Conservation (phyloP, 2,113 vertebrate genomes). For the Coturnix japonica region DNA sequence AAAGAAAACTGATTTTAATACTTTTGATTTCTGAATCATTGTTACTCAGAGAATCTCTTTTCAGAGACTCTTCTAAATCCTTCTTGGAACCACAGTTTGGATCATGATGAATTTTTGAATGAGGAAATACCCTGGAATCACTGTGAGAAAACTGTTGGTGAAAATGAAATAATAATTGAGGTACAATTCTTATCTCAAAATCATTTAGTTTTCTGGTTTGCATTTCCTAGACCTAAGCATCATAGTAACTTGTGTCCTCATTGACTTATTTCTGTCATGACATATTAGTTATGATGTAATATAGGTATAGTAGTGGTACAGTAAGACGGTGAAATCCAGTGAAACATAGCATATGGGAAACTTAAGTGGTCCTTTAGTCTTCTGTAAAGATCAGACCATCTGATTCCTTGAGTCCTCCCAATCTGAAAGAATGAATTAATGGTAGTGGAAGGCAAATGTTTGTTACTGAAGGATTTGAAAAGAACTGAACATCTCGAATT, state of each 20-base stretch:
- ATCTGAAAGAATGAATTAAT: background rate
- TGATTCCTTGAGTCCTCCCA: background rate
- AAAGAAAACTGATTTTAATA: background rate
- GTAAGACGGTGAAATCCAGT: background rate
- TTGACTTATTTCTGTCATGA: conserved; percentile 4
- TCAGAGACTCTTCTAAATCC: background rate
- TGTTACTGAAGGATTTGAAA: background rate
- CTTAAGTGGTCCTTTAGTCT: background rate
- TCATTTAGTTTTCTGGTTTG: background rate
- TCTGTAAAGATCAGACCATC: background rate
- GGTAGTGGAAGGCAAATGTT: background rate
- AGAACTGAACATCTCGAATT: background rate
- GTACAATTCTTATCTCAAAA: background rate
- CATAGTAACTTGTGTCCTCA: background rate
- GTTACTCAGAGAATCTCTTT: background rate
- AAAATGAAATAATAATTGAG: background rate
- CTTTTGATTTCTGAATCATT: background rate
- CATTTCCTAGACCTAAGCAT: background rate
- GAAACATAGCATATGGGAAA: background rate
- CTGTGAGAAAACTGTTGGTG: background rate
- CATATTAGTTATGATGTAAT: background rate
- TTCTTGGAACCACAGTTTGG: background rate
- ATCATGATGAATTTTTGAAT: background rate
- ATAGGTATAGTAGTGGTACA: background rate
- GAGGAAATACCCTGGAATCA: background rate